phyloP scores from a whole-genome alignment of 2,113 vertebrate species.

The Misgurnus anguillicaudatus region DNA sequence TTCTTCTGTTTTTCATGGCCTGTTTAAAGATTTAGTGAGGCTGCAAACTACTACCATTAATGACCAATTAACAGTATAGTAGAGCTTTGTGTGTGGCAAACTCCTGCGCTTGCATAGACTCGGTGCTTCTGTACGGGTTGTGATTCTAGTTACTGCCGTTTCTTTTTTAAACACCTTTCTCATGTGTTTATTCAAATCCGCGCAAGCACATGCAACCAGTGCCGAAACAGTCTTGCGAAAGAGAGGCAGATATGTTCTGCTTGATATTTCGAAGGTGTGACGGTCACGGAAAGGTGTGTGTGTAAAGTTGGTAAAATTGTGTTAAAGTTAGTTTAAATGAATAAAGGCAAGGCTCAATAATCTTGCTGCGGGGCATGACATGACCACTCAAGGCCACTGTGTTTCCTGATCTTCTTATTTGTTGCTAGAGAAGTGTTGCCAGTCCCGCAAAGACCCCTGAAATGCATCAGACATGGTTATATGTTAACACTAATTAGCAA shows the following conservation, averaged over 20 bases:
- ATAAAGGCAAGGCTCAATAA: conserved; percentile 75
- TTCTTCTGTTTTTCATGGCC: conserved; percentile 77
- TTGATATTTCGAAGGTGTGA: conserved; percentile 32
- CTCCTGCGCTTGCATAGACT: conserved; percentile 63
- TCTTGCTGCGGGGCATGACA: conserved; percentile 76
- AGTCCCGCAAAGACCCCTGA: conserved; percentile 59
- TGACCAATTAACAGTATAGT: conserved; percentile 80
- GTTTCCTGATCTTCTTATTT: conserved; percentile 72
- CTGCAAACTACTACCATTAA: conserved; percentile 78
- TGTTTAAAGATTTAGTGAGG: conserved; percentile 81
- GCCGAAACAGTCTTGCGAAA: conserved; percentile 44
- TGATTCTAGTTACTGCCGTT: conserved; percentile 64
- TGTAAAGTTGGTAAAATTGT: conserved; percentile 58
- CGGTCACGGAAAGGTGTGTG: conserved; percentile 32
- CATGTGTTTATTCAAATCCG: conserved; percentile 74
- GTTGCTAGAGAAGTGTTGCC: conserved; percentile 60
- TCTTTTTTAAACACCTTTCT: conserved; percentile 57
- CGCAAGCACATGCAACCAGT: conserved; percentile 57
- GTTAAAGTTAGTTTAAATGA: conserved; percentile 74
- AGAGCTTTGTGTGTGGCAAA: conserved; percentile 64
- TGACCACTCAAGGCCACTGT: conserved; percentile 72
- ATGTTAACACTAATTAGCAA: conserved; percentile 56
- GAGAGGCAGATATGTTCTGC: conserved; percentile 49
- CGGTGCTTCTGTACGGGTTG: conserved; percentile 53
- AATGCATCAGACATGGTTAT: conserved; percentile 36